Percentiles rank a stretch among this genome's conserved stretches.
Conservation (phyloP, 2,888 invertebrate genomes). For the Rhamnusium bicolor region DNA sequence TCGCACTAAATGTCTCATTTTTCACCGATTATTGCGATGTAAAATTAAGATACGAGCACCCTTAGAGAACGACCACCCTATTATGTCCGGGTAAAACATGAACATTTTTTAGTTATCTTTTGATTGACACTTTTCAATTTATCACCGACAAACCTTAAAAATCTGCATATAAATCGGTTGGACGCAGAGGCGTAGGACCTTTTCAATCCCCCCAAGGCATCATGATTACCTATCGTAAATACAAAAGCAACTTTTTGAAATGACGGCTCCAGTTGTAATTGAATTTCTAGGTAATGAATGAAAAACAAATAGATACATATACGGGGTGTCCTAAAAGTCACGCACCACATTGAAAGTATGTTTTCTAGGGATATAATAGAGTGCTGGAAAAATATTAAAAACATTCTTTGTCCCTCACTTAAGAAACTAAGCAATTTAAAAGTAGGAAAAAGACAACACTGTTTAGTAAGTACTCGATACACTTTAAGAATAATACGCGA, state of each 20-base stretch:
- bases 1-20: constrained; percentile 31
- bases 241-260: background rate
- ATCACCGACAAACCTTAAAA: constrained; percentile 28
- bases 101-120: constrained; percentile 27
- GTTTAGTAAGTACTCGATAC: no score
- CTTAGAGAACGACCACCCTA: constrained; percentile 27
- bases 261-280: background rate
- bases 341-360: no score
- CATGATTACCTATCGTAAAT: background rate
- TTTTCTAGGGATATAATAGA: no score
- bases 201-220: background rate
- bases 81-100: constrained; percentile 27
- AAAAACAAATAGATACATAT: no score
- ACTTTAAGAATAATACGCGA: no score
- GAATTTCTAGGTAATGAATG: background rate
- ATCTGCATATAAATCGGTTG: constrained; percentile 32
- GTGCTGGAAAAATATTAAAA: no score
- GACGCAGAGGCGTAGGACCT: constrained; percentile 15
- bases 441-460: no score
- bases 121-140: constrained; percentile 35
- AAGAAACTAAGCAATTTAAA: no score
- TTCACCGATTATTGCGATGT: constrained; percentile 35
- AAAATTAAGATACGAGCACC: constrained; percentile 31
- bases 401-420: no score
- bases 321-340: no score